Conservation (phyloP, 2,797 vertebrate genomes). For the Silurus aristotelis region DNA sequence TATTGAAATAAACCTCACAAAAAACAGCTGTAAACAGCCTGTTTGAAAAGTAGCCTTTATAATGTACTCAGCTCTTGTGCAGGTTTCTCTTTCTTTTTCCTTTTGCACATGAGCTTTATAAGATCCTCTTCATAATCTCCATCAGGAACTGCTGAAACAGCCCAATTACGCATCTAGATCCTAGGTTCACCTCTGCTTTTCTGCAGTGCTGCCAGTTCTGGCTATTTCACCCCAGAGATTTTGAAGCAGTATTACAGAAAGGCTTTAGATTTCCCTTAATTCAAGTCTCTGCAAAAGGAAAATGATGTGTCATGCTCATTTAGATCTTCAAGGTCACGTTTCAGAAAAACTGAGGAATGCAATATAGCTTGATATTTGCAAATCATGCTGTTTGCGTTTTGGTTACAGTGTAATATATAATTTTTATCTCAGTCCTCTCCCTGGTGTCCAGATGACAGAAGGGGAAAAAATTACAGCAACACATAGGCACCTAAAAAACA, state of each 20-base stretch:
- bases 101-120: slow-evolving; percentile 19
- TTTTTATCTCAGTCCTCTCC: slow-evolving; percentile 17
- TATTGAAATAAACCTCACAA: slow-evolving; percentile 37
- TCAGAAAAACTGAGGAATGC: slow-evolving; percentile 22
- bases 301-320: slow-evolving; percentile 38
- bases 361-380: slow-evolving; percentile 35
- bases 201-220: not conserved
- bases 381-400: slow-evolving; percentile 48
- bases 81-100: slow-evolving; percentile 12
- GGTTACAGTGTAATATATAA: slow-evolving; percentile 1
- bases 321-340: slow-evolving; percentile 11
- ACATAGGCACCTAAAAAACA: slow-evolving; percentile 14
- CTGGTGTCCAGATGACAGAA: slow-evolving; percentile 10
- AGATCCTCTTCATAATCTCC: slow-evolving; percentile 21
- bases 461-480: not conserved
- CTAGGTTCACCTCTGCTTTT: slow-evolving; percentile 4
- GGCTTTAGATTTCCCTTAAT: slow-evolving; percentile 10
- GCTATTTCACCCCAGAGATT: slow-evolving; percentile 9
- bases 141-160: slow-evolving; percentile 13
- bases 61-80: not conserved
- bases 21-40: slow-evolving; percentile 16
- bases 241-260: slow-evolving; percentile 28
- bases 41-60: slow-evolving; percentile 29
- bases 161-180: slow-evolving; percentile 16
- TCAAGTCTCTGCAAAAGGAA: slow-evolving; percentile 28